Percentiles rank a stretch among this genome's conserved stretches.
Evolutionary conservation across 2,888 invertebrate genomes (phyloP).

Genomic region (Archaeoteleia sp.): DNA sequence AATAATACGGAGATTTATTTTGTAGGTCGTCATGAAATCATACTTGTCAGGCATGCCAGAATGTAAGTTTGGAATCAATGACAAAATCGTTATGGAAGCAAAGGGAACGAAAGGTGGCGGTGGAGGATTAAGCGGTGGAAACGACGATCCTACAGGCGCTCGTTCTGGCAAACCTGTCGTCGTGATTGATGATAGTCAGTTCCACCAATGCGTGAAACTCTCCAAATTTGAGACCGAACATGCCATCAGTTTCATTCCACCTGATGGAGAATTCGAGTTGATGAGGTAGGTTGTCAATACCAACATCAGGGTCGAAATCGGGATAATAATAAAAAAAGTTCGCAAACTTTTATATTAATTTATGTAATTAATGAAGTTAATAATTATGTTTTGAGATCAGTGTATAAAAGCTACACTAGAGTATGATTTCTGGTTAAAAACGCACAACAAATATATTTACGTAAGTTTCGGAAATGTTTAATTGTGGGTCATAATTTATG

Average conservation of each 20-base stretch:
- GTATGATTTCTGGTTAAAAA: too few relatives aligned
- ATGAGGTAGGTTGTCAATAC: conserved; percentile 97
- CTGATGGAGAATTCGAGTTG: conserved; percentile 99
- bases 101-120: conserved; percentile 84
- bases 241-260: conserved; percentile 99
- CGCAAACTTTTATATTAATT: too few relatives aligned
- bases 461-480: too few relatives aligned
- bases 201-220: conserved; percentile 99
- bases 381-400: too few relatives aligned
- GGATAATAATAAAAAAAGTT: too few relatives aligned
- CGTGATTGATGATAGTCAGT: conserved; percentile 99
- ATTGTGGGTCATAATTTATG: too few relatives aligned
- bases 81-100: conserved; percentile 99
- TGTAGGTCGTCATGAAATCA: conserved; percentile 96
- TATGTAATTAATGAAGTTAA: too few relatives aligned
- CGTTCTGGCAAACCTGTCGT: conserved; percentile 98
- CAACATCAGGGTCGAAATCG: too few relatives aligned
- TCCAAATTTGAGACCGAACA: conserved; percentile 99
- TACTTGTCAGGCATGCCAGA: conserved; percentile 99
- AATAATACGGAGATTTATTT: too few relatives aligned
- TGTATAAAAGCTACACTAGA: too few relatives aligned
- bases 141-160: conserved; percentile 82
- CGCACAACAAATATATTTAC: too few relatives aligned
- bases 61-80: conserved; percentile 99
- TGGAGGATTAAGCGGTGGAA: conserved; percentile 78